Conservation (phyloP, 2,888 invertebrate species). For the Cephus sareptanus region DNA sequence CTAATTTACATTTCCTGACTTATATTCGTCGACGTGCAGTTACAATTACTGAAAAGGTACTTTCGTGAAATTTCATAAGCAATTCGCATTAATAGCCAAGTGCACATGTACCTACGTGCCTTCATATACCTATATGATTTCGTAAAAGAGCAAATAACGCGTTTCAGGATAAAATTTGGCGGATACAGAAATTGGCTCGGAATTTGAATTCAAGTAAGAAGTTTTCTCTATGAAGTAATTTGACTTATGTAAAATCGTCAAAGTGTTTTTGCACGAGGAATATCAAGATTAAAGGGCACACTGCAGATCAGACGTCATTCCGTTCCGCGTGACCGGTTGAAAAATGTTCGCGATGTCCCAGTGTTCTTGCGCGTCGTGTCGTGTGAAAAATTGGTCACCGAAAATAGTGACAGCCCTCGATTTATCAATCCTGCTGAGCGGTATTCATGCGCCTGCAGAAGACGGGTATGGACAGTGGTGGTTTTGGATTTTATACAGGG, state of each 20-base stretch:
- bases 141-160: neutral
- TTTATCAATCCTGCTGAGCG: slow-evolving; percentile 54
- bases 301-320: slow-evolving; percentile 21
- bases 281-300: slow-evolving; percentile 11
- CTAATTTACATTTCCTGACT: slow-evolving; percentile 43
- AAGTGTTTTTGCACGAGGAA: neutral
- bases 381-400: slow-evolving; percentile 61
- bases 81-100: neutral
- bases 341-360: slow-evolving; percentile 51
- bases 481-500: slow-evolving; percentile 43
- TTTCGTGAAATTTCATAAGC: neutral
- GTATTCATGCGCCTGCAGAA: slow-evolving; percentile 24
- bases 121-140: neutral
- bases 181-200: neutral
- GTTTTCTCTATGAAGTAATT: neutral
- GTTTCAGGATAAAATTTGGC: neutral
- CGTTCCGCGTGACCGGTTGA: slow-evolving; percentile 60
- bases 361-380: slow-evolving; percentile 41
- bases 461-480: slow-evolving; percentile 1
- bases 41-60: slow-evolving; percentile 23
- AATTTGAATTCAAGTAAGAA: neutral
- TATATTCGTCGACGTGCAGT: slow-evolving; percentile 13
- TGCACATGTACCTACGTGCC: neutral
- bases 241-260: neutral
- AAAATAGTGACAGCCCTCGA: slow-evolving; percentile 59